Evolutionary conservation across 2,113 vertebrate species (phyloP).

Genomic region (Trichechus manatus): DNA sequence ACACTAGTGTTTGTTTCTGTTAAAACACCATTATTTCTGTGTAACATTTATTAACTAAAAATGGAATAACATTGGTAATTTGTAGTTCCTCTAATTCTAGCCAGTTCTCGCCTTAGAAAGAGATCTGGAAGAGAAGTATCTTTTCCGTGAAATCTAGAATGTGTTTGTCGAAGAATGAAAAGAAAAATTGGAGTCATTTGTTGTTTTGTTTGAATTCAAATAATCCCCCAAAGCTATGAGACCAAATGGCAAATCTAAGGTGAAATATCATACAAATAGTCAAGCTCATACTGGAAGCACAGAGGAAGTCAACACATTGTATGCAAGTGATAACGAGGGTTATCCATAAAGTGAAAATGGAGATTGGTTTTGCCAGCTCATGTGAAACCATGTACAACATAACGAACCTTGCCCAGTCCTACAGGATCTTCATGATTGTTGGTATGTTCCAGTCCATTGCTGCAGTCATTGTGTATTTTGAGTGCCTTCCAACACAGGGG

Average conservation of each 20-base stretch:
- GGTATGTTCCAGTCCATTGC: no score
- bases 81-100: background rate
- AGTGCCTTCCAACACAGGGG: no score
- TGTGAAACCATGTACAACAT: no score
- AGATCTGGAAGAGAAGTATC: background rate
- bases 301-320: rapidly evolving
- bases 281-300: background rate
- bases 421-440: no score
- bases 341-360: rapidly evolving
- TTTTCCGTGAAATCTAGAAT: background rate
- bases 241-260: background rate
- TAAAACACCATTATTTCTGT: background rate
- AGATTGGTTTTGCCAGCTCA: no score
- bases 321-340: rapidly evolving
- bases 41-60: background rate
- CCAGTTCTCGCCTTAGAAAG: background rate
- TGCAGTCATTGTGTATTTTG: no score
- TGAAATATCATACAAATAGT: rapidly evolving
- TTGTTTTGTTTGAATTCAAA: background rate
- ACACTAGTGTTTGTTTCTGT: background rate
- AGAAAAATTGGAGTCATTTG: background rate
- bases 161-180: conserved; percentile 17
- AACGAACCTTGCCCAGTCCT: no score
- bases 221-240: background rate
- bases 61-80: background rate